phyloP scores from a whole-genome alignment of 2,113 vertebrate species.

The Electrona antarctica region DNA sequence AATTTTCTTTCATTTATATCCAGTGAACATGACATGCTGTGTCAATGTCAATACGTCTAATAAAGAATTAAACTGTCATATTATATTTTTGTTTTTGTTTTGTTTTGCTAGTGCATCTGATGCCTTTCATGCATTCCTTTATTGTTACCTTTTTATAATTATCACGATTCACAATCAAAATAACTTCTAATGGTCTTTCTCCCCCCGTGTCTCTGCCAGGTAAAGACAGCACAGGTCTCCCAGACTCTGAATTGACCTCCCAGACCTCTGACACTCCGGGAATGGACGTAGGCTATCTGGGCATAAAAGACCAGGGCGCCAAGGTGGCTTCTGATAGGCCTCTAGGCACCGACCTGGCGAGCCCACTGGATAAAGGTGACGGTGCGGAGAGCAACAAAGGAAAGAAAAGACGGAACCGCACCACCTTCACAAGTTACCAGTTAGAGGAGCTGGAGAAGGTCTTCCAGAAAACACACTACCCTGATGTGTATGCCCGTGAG shows the following conservation, averaged over 20 bases:
- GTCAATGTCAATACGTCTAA: neutral
- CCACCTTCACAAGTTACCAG: slow-evolving; percentile 99
- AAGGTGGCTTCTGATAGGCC: slow-evolving; percentile 85
- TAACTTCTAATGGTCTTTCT: neutral
- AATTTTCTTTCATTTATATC: slow-evolving; percentile 4
- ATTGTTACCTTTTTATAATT: neutral
- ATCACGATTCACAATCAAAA: neutral
- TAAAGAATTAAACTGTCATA: neutral
- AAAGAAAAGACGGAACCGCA: slow-evolving; percentile 95
- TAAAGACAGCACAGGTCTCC: slow-evolving; percentile 88
- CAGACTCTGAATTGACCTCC: slow-evolving; percentile 86
- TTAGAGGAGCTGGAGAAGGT: slow-evolving; percentile 98
- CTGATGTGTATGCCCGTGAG: slow-evolving; percentile 95
- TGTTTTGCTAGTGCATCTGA: neutral
- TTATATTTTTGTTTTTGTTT: neutral
- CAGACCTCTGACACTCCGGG: slow-evolving; percentile 83
- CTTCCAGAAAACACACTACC: slow-evolving; percentile 99
- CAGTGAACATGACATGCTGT: neutral
- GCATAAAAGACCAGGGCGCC: slow-evolving; percentile 70
- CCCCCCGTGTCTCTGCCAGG: slow-evolving; percentile 69
- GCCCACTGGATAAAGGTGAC: slow-evolving; percentile 89
- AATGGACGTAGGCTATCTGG: slow-evolving; percentile 95
- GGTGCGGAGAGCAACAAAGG: slow-evolving; percentile 94
- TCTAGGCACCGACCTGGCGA: slow-evolving; percentile 83
- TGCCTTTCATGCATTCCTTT: slow-evolving; percentile 10